Evolutionary conservation across 2,113 vertebrate species (phyloP).

Genomic region (Malurus melanocephalus): DNA sequence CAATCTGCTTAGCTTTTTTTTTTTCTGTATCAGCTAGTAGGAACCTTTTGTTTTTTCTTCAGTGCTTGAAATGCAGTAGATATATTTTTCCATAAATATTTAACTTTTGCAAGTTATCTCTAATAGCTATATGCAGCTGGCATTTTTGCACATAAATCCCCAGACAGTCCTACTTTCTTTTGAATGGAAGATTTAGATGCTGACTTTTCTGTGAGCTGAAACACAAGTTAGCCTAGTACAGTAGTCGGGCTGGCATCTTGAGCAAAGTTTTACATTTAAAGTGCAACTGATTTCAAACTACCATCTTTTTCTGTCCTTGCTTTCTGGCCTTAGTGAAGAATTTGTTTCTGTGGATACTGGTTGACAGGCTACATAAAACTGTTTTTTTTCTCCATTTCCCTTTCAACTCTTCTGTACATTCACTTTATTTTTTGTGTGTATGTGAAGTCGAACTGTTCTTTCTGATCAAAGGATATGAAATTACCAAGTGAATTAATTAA

Average conservation of each 20-base stretch:
- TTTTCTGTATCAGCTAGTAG: not conserved
- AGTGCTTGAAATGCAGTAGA: not conserved
- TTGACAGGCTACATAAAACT: not conserved
- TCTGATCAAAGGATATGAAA: not conserved
- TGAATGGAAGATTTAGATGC: not conserved
- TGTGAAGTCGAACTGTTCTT: conserved; percentile 1
- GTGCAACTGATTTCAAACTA: not conserved
- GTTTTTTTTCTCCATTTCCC: not conserved
- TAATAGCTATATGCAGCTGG: not conserved
- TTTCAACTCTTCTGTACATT: not conserved
- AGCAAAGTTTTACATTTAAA: not conserved
- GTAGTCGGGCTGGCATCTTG: not conserved
- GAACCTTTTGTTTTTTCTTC: not conserved
- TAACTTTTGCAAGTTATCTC: not conserved
- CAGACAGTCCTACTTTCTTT: not conserved
- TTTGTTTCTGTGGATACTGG: not conserved
- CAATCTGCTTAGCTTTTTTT: not conserved
- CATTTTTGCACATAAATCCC: not conserved
- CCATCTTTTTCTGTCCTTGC: not conserved
- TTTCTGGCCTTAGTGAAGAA: not conserved
- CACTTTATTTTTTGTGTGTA: not conserved
- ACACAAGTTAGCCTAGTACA: not conserved
- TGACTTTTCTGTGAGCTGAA: not conserved
- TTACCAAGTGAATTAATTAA: conserved; percentile 13
- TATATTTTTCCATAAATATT: not conserved